Conservation (phyloP, 1,140 invertebrate species). For the Drosophila biarmipes region DNA sequence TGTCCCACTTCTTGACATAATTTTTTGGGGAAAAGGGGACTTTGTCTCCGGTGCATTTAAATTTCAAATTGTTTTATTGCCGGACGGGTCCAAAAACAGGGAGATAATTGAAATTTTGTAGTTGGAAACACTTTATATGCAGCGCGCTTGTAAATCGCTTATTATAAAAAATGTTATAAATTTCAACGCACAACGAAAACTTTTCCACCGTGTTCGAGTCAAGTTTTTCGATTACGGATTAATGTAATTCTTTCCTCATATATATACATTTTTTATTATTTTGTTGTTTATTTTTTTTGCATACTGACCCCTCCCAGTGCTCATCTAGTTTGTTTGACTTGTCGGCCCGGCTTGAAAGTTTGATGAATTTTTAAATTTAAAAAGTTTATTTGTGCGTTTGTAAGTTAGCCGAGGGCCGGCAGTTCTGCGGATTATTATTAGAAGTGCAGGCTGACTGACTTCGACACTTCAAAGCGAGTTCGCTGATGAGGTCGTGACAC, state of each 20-base stretch:
- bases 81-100: constrained; percentile 17
- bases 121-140: constrained; percentile 66
- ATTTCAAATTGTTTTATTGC: constrained; percentile 81
- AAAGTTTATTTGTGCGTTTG: constrained; percentile 80
- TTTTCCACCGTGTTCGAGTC: constrained; percentile 66
- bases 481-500: constrained; percentile 11
- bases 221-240: constrained; percentile 83
- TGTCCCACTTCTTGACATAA: constrained; percentile 49
- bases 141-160: constrained; percentile 75
- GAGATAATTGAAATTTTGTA: constrained; percentile 81
- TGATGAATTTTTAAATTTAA: constrained; percentile 84
- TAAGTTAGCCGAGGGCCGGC: constrained; percentile 58
- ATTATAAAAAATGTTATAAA: constrained; percentile 60
- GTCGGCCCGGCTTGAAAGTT: constrained; percentile 65
- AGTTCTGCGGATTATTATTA: constrained; percentile 47
- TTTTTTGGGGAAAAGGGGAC: constrained; percentile 15
- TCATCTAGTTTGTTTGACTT: constrained; percentile 67
- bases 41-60: constrained; percentile 67
- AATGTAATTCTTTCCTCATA: constrained; percentile 72
- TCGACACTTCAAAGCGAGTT: constrained; percentile 47
- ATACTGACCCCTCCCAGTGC: constrained; percentile 37
- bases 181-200: constrained; percentile 62
- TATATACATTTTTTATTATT: constrained; percentile 48
- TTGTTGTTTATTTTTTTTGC: constrained; percentile 34
- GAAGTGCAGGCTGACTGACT: constrained; percentile 38